These are phyloP conservation scores for Heterotis niloticus DNA, from an alignment of 2,113 vertebrate genomes.

Conservation along the genomic window DNA sequence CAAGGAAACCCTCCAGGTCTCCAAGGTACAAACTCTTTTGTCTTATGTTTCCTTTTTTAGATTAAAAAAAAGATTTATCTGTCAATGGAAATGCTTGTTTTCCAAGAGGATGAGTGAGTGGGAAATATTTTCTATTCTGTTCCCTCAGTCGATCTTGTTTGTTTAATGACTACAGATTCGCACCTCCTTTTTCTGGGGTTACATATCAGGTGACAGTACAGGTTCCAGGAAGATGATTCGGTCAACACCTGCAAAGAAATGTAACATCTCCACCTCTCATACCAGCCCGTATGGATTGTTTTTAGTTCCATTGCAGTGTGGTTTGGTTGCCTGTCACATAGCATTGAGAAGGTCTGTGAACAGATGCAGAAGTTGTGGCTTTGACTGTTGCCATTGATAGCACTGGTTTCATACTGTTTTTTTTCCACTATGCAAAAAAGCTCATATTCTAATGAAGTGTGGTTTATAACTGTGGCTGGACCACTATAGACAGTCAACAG, in stretches of 20 bases:
- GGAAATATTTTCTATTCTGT: constrained; percentile 19
- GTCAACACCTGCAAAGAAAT: too few species aligned
- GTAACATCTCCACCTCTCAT: neutral
- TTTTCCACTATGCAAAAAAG: constrained; percentile 43
- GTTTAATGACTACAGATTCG: constrained; percentile 56
- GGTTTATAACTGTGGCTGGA: constrained; percentile 24
- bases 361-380: constrained; percentile 52
- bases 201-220: constrained; percentile 51
- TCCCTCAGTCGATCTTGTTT: constrained; percentile 49
- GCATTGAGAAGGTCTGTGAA: constrained; percentile 44
- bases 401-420: constrained; percentile 33
- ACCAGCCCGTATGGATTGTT: constrained; percentile 56
- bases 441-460: constrained; percentile 31
- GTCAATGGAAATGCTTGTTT: constrained; percentile 56
- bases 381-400: constrained; percentile 51
- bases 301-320: constrained; percentile 61
- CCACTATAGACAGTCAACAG: constrained; percentile 19
- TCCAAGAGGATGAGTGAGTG: constrained; percentile 24
- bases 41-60: constrained; percentile 74
- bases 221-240: constrained; percentile 35
- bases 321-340: constrained; percentile 57
- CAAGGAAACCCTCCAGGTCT: constrained; percentile 74
- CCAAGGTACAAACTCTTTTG: constrained; percentile 74
- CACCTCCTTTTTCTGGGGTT: constrained; percentile 61
- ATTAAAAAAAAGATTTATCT: constrained; percentile 71